Evolutionary conservation across 2,113 vertebrate species (phyloP).

Genomic region (Dolichotis patagonum): DNA sequence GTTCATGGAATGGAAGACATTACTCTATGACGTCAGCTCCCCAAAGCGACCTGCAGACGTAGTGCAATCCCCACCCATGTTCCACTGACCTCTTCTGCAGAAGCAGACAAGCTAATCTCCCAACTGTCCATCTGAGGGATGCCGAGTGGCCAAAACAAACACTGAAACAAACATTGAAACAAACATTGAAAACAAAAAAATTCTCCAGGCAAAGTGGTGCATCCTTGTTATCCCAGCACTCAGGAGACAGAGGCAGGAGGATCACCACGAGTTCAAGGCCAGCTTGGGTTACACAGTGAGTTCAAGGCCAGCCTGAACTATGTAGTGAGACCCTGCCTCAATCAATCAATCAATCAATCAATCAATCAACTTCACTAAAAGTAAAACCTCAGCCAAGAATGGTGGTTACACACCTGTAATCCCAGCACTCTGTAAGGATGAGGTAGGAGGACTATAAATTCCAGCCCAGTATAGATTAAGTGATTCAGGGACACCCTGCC

Average conservation of each 20-base stretch:
- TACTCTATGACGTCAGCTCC: background rate
- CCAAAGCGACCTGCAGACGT: background rate
- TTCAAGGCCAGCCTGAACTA: background rate
- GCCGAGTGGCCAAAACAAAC: background rate
- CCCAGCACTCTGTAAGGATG: too few relatives aligned
- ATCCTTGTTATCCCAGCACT: background rate
- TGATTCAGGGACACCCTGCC: background rate
- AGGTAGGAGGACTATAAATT: background rate
- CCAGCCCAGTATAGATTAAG: background rate
- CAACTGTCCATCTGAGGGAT: background rate
- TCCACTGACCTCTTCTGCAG: background rate
- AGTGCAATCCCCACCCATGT: background rate
- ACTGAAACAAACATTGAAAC: too few relatives aligned
- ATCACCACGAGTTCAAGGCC: background rate
- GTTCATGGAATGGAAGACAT: background rate
- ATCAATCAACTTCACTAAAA: too few relatives aligned
- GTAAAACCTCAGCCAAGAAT: too few relatives aligned
- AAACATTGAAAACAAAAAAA: background rate
- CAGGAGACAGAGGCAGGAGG: background rate
- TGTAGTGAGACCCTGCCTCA: background rate
- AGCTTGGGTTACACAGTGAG: background rate
- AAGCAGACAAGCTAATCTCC: background rate
- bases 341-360: too few relatives aligned
- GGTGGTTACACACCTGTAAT: too few relatives aligned
- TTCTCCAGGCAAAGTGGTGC: background rate